Evolutionary conservation across 2,797 vertebrate genomes (phyloP), one percentile per base, ranked within the genome.

Genomic region (Melanotaenia trifasciata): DNA sequence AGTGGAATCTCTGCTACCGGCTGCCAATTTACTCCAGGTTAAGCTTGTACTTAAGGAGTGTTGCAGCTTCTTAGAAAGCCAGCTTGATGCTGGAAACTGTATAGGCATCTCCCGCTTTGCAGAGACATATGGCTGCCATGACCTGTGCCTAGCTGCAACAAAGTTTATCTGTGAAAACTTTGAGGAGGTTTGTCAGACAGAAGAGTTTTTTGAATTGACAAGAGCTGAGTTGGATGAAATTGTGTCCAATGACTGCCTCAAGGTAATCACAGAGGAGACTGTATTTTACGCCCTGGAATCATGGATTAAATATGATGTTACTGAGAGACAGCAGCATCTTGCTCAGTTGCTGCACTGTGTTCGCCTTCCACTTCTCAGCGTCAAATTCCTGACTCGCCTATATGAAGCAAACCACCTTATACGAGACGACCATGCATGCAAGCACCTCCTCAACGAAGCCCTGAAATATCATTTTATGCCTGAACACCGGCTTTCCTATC

Each of bases 391-490:
- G 32, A 99, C 97, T 0, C 94, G 98, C 64, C 89, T 99, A 0
- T 99, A 99, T 18, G 98, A 99, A 94, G 98, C 98, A 53, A 99
- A 99, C 92, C 98, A 99, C 84, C 97, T 99, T 79, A 97, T 99
- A 89, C 95, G 98, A 5, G 98, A 99, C 10, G 98, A 99, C 90
- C 97, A 97, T 20, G 95, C 97, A 1, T 99, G 98, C 87, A 99
- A 99, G 85, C 98, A 99, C 81, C 95, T 99, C 76, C 95, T 99
- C 65, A 99, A 99, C 3, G 98, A 99, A 94, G 97, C 98, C 51
- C 96, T 99, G 4, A 99, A 99, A 84, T 99, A 99, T 92, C 97
- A 99, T 90, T 99, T 99, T 83, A 99, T 99, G 98, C 98, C 98
- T 30, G 98, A 99, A 76, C 97, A 99, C 87, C 94, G 97, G 84